Evolutionary conservation across 2,888 invertebrate genomes (phyloP), one percentile per base, ranked within the genome.

Genomic region (Netelia melanura): DNA sequence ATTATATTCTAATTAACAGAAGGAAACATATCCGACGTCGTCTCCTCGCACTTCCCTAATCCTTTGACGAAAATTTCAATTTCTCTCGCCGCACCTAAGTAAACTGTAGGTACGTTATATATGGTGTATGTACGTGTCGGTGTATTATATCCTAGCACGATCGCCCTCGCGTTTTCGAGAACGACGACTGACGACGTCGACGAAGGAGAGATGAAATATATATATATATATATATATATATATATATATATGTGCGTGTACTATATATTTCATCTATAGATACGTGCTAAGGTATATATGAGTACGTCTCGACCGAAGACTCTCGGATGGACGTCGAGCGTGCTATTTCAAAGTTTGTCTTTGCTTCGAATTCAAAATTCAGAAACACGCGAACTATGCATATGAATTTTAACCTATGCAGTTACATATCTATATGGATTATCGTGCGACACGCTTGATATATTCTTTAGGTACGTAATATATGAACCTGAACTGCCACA

Each of bases 61-160:
- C 92, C 93, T 90, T 92, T 91, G 90, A 91, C 90, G 92, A 92
- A 93, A 93, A 93, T 93, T 93, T 91, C 92, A 93, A 93, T 93
- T 92, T 93, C 92, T 93, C 92, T 92, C 91, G 88, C 89, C 89
- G 89, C 89, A 90, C 90, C 91, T 91, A 91, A 92, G 91, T 90
- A 91, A 92, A 92, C 90, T 87, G 76, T 81, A 77, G 65, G 17
- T 30, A 61, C 25, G 30, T 10, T 25, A 72, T 77, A 62, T 77
- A 77, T 61, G 52, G 48, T 64, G 23, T 67, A 76, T 65, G 44
- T 61, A 77, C 52, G 30, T 64, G 17, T 30, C 44, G 11, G 21
- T 30, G 64, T 67, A 71, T 65, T 65, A 78, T 52, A 72, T 77
- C 17, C 56, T 25, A 23, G 30, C 64, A 14, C 67, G 58, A 77